A percentile compares a stretch with the other conserved stretches of the same genome.
Conservation (phyloP, 2,888 invertebrate species). For the Eupithecia subfuscata region DNA sequence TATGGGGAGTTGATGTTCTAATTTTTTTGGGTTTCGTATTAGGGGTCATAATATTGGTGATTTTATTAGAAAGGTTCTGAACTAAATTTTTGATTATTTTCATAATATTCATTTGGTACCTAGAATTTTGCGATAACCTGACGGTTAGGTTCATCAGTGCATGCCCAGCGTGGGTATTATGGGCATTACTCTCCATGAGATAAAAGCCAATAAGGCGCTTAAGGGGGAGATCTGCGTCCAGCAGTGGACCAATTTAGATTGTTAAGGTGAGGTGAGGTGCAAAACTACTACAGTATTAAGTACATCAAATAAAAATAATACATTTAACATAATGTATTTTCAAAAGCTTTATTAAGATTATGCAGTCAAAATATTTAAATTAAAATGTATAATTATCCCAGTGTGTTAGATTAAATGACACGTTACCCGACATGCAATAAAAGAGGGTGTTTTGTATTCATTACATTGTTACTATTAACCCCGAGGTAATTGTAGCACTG, state of each 20-base stretch:
- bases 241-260: too few relatives aligned
- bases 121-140: too few relatives aligned
- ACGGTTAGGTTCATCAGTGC: too few relatives aligned
- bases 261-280: too few relatives aligned
- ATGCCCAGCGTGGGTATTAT: too few relatives aligned
- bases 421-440: slow-evolving; percentile 36
- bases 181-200: too few relatives aligned
- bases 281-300: too few relatives aligned
- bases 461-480: slow-evolving; percentile 36
- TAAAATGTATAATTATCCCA: slow-evolving; percentile 29
- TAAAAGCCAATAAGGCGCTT: too few relatives aligned
- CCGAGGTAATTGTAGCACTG: slow-evolving; percentile 36
- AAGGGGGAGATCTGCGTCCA: too few relatives aligned
- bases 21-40: slow-evolving; percentile 2
- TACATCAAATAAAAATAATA: neutral
- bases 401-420: slow-evolving; percentile 34
- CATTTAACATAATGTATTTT: neutral
- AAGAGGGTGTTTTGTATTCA: slow-evolving; percentile 34
- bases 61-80: neutral
- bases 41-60: neutral
- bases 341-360: neutral
- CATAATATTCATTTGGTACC: too few relatives aligned
- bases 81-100: neutral
- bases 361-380: slow-evolving; percentile 25
- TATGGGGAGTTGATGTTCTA: slow-evolving; percentile 21